Conservation (phyloP, 2,113 vertebrate species). For the Erpornis zantholeuca region DNA sequence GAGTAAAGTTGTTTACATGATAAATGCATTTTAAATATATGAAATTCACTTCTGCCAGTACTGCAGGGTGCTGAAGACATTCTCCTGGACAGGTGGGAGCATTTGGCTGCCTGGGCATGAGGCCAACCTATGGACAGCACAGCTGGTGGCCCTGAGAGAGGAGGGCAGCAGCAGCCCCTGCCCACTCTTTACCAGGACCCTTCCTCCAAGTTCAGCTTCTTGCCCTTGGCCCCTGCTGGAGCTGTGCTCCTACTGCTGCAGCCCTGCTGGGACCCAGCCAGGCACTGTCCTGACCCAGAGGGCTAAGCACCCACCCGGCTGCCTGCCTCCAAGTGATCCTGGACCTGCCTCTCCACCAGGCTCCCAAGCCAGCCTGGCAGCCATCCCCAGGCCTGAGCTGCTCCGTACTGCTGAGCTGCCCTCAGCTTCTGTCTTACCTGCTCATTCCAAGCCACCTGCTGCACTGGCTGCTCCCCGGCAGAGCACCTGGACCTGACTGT, state of each 20-base stretch:
- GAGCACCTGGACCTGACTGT: neutral
- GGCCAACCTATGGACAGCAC: accelerated
- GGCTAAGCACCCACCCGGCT: no score
- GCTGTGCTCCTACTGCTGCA: neutral
- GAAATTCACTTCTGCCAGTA: neutral
- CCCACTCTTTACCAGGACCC: neutral
- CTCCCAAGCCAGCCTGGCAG: neutral
- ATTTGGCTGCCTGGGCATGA: neutral
- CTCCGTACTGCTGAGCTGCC: accelerated
- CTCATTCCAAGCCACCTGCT: neutral
- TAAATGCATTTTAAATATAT: neutral
- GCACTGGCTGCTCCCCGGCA: neutral
- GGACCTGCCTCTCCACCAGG: accelerated
- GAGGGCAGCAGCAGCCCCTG: neutral
- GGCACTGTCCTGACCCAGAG: accelerated
- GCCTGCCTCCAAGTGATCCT: accelerated
- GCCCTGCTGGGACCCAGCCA: neutral
- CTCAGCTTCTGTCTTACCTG: neutral
- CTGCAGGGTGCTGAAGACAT: accelerated
- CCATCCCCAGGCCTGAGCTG: accelerated
- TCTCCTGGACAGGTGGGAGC: accelerated
- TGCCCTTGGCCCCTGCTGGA: neutral
- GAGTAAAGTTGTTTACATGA: neutral
- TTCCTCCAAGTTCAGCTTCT: neutral
- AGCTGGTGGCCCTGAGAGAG: neutral